Conservation (phyloP, 2,113 vertebrate genomes). For the Ammodytes dubius region DNA sequence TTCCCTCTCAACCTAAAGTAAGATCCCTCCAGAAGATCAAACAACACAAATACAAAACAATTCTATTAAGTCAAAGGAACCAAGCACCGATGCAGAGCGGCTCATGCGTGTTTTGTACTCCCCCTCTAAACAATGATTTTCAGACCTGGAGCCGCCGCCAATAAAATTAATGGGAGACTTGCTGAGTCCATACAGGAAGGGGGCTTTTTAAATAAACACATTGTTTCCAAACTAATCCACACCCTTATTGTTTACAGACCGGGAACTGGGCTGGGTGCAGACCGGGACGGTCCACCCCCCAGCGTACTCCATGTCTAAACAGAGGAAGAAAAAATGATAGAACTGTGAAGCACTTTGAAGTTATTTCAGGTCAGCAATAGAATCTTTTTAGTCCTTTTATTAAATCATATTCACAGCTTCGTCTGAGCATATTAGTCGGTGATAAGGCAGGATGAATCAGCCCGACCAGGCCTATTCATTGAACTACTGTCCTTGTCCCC, state of each 20-base stretch:
- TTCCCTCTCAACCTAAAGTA: constrained; percentile 53
- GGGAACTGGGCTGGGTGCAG: constrained; percentile 79
- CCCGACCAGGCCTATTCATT: too few species aligned
- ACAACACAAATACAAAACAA: constrained; percentile 62
- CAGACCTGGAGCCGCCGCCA: constrained; percentile 78
- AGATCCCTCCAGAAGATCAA: constrained; percentile 72
- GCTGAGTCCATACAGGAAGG: constrained; percentile 86
- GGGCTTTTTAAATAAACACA: constrained; percentile 88
- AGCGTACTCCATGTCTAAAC: constrained; percentile 71
- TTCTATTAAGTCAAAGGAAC: constrained; percentile 80
- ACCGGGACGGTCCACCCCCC: constrained; percentile 71
- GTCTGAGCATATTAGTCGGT: background rate
- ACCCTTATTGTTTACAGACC: constrained; percentile 88
- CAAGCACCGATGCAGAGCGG: constrained; percentile 70
- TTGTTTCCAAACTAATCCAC: constrained; percentile 89
- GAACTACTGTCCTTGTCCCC: too few species aligned
- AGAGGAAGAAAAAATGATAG: constrained; percentile 57
- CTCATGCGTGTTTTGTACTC: constrained; percentile 74
- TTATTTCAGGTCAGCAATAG: constrained; percentile 37
- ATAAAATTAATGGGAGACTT: constrained; percentile 87
- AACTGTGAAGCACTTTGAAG: constrained; percentile 67
- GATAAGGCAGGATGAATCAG: too few species aligned
- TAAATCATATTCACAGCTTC: too few species aligned
- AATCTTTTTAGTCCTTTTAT: background rate
- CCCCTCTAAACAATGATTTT: constrained; percentile 85